A percentile compares a stretch with the other conserved stretches of the same genome.
Evolutionary conservation across 2,888 invertebrate genomes (phyloP).

Genomic region (Dryomyza anilis): DNA sequence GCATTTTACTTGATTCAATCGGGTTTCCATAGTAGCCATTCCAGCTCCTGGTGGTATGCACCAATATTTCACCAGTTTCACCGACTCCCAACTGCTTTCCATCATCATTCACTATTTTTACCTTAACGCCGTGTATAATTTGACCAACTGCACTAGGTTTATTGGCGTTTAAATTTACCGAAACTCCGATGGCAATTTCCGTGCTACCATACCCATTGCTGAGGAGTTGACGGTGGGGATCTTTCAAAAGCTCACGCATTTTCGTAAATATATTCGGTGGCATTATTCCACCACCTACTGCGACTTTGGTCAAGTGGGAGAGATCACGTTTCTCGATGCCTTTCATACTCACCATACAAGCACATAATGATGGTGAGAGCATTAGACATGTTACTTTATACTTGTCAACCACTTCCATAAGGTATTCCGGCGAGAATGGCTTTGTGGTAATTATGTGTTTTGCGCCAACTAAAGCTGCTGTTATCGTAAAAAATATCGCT

Average conservation of each 20-base stretch:
- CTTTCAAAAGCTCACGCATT: conserved; percentile 28
- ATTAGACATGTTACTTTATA: conserved; percentile 43
- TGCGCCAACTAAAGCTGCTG: conserved; percentile 42
- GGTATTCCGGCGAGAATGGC: conserved; percentile 41
- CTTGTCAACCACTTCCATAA: conserved; percentile 42
- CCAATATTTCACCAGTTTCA: conserved; percentile 50
- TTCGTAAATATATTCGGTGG: conserved; percentile 36
- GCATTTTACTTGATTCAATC: conserved; percentile 42
- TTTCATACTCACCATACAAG: neutral
- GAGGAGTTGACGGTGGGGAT: conserved; percentile 33
- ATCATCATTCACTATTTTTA: conserved; percentile 48
- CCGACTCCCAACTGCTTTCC: conserved; percentile 41
- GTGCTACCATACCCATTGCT: conserved; percentile 46
- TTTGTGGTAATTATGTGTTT: conserved; percentile 39
- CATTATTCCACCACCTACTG: conserved; percentile 44
- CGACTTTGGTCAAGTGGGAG: conserved; percentile 37
- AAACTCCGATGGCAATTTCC: conserved; percentile 34
- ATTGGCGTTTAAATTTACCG: neutral
- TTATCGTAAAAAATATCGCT: neutral
- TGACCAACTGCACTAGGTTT: conserved; percentile 41
- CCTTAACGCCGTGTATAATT: conserved; percentile 35
- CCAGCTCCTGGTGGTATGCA: conserved; percentile 43
- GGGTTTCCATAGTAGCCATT: conserved; percentile 52
- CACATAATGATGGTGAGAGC: conserved; percentile 38
- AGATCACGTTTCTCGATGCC: conserved; percentile 31